Percentiles rank a stretch among this genome's conserved stretches.
Evolutionary conservation across 2,888 invertebrate genomes (phyloP).

Genomic region (Melinopterus prodromus): DNA sequence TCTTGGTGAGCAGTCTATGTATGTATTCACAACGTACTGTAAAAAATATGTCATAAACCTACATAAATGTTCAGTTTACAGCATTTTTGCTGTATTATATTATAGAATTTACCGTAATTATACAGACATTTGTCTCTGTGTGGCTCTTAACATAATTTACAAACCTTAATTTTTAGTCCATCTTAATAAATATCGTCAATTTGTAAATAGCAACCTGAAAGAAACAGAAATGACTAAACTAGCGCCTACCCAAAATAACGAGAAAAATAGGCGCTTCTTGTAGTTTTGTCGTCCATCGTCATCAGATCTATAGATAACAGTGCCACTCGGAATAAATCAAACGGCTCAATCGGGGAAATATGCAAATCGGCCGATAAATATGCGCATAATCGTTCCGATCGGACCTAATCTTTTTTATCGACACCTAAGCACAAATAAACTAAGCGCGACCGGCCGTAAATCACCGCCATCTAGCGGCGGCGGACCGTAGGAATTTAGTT

Average conservation of each 20-base stretch:
- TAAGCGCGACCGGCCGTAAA: conserved; percentile 6
- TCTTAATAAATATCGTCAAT: neutral
- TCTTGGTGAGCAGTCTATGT: too few species aligned
- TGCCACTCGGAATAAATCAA: conserved; percentile 5
- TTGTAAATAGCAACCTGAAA: neutral
- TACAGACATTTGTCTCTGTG: too few species aligned
- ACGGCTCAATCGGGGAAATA: conserved; percentile 13
- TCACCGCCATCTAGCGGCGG: neutral
- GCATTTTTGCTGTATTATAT: too few species aligned
- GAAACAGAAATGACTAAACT: neutral
- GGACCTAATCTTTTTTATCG: conserved; percentile 17
- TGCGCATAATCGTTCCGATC: conserved; percentile 30
- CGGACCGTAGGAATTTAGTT: conserved; percentile 4
- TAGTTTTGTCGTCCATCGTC: neutral
- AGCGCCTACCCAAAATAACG: neutral
- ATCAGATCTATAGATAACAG: neutral
- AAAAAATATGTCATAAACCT: too few species aligned
- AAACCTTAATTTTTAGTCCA: neutral
- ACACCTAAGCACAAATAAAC: conserved; percentile 19
- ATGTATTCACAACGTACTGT: too few species aligned
- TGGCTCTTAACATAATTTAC: too few species aligned
- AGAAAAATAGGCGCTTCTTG: neutral
- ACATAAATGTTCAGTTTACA: too few species aligned
- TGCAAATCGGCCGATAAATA: conserved; percentile 27
- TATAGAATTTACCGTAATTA: too few species aligned